Base-by-base conservation (phyloP, 2,113 vertebrate species). In the Podilymbus podiceps region DNA sequence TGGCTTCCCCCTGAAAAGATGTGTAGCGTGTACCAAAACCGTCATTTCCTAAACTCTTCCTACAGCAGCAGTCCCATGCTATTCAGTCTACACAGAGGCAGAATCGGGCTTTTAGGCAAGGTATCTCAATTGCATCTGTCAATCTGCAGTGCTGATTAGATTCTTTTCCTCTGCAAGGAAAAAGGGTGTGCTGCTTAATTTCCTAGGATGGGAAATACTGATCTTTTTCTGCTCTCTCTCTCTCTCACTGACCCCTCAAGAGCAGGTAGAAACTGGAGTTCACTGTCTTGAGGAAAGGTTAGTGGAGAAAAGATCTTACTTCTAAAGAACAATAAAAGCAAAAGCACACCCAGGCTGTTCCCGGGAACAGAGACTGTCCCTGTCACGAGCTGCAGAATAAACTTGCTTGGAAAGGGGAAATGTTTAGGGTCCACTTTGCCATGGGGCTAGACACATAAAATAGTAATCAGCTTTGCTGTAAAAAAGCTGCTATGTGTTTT, bases 391-490 rank as follows among this genome's bases (percentile, higher is more conserved):
- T 53, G 28, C 9, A 11, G 22, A 80, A 15, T 38, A 88, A 92
- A 86, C 55, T 93, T 86, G 31, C 27, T 89, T 76, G 35, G 49
- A 87, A 92, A 68, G 40, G 69, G 22, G 31, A 85, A 95, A 79
- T 85, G 73, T 88, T 97, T 93, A 95, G 89, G 46, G 46, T 30
- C 38, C 44, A 42, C 40, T 96, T 89, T 95, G 49, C 84, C 62
- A 44, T 76, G 42, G 74, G 56, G 44, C 59, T 93, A 89, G 58
- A 74, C 60, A 89, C 89, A 90, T 96, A 96, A 94, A 95, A 90
- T 72, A 94, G 89, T 72, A 96, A 97, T 96, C 96, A 92, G 58
- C 67, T 83, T 83, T 82, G 69, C 82, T 93, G 90, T 92, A 91
- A 89, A 93, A 97, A 83, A 69, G 58, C 66, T 73, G 46, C 60